Evolutionary conservation across 1,140 invertebrate species (phyloP).

Genomic region (Capitella teleta): DNA sequence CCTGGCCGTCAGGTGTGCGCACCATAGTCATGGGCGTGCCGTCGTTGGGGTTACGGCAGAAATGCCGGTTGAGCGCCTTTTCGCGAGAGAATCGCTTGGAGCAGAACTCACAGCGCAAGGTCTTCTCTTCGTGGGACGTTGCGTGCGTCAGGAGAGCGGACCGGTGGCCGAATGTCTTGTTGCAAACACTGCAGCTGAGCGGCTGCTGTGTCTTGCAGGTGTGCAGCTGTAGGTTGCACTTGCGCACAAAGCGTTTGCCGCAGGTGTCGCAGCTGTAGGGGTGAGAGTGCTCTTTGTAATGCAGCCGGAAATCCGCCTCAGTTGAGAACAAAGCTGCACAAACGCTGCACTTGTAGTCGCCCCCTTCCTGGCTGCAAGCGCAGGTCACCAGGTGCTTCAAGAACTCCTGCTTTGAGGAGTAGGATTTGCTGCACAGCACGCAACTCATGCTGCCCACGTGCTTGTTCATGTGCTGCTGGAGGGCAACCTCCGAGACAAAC

Average conservation of each 20-base stretch:
- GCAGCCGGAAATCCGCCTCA: constrained; percentile 26
- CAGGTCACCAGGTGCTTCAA: constrained; percentile 3
- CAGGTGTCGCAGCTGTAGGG: constrained; percentile 38
- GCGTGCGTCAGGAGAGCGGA: constrained; percentile 20
- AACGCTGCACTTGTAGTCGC: constrained; percentile 16
- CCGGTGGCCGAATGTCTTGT: constrained; percentile 20
- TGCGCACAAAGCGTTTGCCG: constrained; percentile 16
- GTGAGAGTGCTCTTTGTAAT: constrained; percentile 39
- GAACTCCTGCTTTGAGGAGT: constrained; percentile 1
- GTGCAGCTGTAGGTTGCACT: constrained; percentile 1
- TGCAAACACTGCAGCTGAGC: constrained; percentile 5
- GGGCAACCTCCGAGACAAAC: neutral
- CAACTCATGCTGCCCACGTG: neutral
- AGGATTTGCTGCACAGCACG: neutral
- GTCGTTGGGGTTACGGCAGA: constrained; percentile 14
- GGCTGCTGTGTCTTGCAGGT: neutral
- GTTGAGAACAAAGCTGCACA: constrained; percentile 23
- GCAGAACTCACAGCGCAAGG: constrained; percentile 24
- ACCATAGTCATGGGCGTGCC: constrained; percentile 17
- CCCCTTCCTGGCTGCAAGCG: constrained; percentile 7
- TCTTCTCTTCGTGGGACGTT: constrained; percentile 17
- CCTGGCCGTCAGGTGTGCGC: constrained; percentile 14
- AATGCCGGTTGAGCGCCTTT: constrained; percentile 24
- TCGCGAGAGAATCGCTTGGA: constrained; percentile 16
- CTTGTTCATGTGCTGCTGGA: neutral